Conservation (phyloP, 2,888 invertebrate genomes). For the Oscheius sp. region DNA sequence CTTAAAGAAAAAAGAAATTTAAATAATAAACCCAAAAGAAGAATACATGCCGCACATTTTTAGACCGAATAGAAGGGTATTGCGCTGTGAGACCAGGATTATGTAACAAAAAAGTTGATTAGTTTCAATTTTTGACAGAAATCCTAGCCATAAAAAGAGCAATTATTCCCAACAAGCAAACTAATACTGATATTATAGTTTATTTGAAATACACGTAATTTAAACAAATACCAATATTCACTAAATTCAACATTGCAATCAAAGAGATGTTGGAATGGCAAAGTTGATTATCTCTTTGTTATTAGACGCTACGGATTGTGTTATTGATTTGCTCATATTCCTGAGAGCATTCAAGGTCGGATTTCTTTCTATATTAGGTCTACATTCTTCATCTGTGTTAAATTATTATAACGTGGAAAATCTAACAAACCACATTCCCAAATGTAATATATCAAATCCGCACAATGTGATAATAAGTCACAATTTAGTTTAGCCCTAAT, state of each 20-base stretch:
- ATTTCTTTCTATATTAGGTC: constrained; percentile 16
- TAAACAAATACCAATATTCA: not conserved
- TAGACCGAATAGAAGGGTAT: not conserved
- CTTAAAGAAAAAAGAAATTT: not conserved
- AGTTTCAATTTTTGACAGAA: not conserved
- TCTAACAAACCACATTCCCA: constrained; percentile 35
- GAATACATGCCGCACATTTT: not conserved
- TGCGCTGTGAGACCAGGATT: not conserved
- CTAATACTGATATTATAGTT: no score
- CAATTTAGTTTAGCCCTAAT: constrained; percentile 50
- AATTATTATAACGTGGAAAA: not conserved
- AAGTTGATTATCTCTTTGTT: not conserved
- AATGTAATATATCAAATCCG: constrained; percentile 42
- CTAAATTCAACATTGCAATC: not conserved
- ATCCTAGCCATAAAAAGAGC: not conserved
- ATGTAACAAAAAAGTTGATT: not conserved
- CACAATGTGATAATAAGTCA: constrained; percentile 31
- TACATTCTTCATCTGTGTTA: constrained; percentile 26
- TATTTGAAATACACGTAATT: not conserved
- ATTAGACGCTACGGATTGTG: not conserved
- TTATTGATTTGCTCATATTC: not conserved
- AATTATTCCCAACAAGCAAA: no score
- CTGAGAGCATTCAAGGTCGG: constrained; percentile 25
- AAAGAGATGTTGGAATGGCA: constrained; percentile 13
- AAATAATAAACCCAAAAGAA: not conserved